These are phyloP conservation scores for Mycogona germanica DNA, from an alignment of 2,888 invertebrate genomes.

Conservation along the genomic window DNA sequence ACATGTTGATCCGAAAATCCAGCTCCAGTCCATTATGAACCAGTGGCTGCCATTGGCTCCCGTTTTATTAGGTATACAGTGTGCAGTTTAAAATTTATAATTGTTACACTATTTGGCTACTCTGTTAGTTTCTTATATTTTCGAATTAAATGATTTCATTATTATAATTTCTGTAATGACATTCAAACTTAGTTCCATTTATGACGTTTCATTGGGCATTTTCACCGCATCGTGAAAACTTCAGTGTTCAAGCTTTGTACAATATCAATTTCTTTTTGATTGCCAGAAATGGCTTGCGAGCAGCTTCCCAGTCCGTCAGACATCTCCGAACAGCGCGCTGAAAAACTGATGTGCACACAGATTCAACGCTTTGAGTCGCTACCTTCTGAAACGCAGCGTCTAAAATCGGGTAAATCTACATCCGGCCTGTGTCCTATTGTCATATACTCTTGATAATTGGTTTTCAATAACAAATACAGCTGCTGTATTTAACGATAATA, in stretches of 20 bases:
- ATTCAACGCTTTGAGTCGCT: slow-evolving; percentile 49
- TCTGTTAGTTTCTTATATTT: not conserved
- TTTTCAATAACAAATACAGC: not conserved
- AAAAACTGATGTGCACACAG: slow-evolving; percentile 62
- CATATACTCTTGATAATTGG: no score
- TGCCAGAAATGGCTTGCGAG: slow-evolving; percentile 54
- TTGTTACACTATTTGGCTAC: no score
- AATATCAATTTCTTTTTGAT: not conserved
- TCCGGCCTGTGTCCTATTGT: not conserved
- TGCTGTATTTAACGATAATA: not conserved
- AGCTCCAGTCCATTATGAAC: slow-evolving; percentile 66
- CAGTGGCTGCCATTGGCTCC: slow-evolving; percentile 82
- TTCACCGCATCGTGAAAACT: no score
- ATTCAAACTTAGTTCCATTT: not conserved
- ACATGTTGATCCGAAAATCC: slow-evolving; percentile 60
- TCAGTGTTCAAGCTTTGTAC: no score
- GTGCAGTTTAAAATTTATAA: no score
- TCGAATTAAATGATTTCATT: not conserved
- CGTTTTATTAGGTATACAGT: slow-evolving; percentile 58
- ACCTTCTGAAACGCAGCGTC: slow-evolving; percentile 51
- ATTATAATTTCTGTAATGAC: not conserved
- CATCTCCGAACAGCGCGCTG: slow-evolving; percentile 60
- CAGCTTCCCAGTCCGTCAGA: slow-evolving; percentile 71
- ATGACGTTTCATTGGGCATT: not conserved
- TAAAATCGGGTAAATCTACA: slow-evolving; percentile 51